phyloP scores from a whole-genome alignment of 2,888 invertebrate species.

The Amiota communis region DNA sequence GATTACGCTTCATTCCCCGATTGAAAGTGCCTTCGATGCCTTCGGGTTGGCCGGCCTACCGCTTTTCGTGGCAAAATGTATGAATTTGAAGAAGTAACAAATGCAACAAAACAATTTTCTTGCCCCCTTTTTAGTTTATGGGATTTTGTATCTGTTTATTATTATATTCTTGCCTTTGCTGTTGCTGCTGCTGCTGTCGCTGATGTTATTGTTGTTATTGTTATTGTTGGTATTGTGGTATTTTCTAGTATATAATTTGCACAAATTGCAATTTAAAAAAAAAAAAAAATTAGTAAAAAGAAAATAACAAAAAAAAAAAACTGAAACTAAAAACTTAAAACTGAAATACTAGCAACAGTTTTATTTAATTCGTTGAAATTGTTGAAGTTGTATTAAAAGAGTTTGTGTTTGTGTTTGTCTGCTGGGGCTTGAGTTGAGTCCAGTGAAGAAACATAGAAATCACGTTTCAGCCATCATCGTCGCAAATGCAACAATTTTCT shows the following conservation, averaged over 20 bases:
- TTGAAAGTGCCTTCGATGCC: no score
- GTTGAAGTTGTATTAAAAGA: background rate
- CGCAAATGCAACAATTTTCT: constrained; percentile 65
- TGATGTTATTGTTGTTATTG: no score
- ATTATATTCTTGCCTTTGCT: background rate
- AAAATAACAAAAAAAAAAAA: constrained; percentile 17
- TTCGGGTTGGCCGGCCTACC: no score
- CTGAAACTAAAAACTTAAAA: background rate
- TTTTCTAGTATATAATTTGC: constrained; percentile 64
- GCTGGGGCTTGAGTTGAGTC: constrained; percentile 2
- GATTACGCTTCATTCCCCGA: no score
- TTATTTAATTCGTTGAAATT: constrained; percentile 9
- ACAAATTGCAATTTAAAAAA: constrained; percentile 66
- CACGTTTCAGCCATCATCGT: constrained; percentile 68
- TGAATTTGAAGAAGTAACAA: no score
- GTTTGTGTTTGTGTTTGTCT: no score
- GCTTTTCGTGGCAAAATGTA: no score
- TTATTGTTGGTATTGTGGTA: constrained; percentile 12
- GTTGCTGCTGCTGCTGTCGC: background rate
- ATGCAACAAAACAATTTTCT: no score
- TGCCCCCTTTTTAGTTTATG: background rate
- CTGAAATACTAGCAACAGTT: constrained; percentile 6
- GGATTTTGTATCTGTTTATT: background rate
- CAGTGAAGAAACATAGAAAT: constrained; percentile 62
- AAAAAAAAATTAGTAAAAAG: constrained; percentile 48